Percentiles rank a stretch among this genome's conserved stretches.
phyloP scores from a whole-genome alignment of 2,797 vertebrate genomes.

The Micromesistius poutassou region DNA sequence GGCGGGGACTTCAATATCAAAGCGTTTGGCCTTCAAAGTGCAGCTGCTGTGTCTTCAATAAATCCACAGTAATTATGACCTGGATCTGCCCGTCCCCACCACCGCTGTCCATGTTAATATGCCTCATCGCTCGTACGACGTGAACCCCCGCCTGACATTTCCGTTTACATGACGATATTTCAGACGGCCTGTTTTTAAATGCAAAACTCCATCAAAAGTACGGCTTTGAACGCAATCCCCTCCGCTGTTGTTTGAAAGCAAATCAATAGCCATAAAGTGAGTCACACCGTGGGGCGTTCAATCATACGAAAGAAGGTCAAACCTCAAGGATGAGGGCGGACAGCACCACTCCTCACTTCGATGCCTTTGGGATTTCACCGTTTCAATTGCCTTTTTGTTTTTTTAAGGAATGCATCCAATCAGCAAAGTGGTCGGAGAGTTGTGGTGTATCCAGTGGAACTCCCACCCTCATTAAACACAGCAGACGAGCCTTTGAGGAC shows the following conservation, averaged over 20 bases:
- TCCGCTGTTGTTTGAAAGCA: conserved; percentile 7
- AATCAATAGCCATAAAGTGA: conserved; percentile 40
- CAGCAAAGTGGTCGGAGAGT: background rate
- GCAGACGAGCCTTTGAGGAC: conserved; percentile 44
- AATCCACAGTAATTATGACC: conserved; percentile 51
- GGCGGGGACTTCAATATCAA: conserved; percentile 54
- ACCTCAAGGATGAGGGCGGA: conserved; percentile 7
- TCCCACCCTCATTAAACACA: conserved; percentile 24
- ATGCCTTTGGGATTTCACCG: background rate
- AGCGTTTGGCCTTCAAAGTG: conserved; percentile 65
- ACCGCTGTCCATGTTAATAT: conserved; percentile 67
- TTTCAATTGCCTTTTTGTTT: background rate
- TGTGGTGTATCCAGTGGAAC: conserved; percentile 7
- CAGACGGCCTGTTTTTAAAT: too few relatives aligned
- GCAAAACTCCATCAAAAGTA: background rate
- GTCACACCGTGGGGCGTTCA: conserved; percentile 16
- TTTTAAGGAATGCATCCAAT: background rate
- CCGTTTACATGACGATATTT: too few relatives aligned
- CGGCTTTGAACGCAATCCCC: background rate
- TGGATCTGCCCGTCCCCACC: conserved; percentile 52
- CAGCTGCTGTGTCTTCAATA: conserved; percentile 45
- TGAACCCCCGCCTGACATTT: too few relatives aligned
- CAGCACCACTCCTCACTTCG: background rate
- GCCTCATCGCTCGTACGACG: conserved; percentile 33
- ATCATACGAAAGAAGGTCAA: conserved; percentile 9